Evolutionary conservation across 2,888 invertebrate species (phyloP).

Genomic region (Chrysina gloriosa): DNA sequence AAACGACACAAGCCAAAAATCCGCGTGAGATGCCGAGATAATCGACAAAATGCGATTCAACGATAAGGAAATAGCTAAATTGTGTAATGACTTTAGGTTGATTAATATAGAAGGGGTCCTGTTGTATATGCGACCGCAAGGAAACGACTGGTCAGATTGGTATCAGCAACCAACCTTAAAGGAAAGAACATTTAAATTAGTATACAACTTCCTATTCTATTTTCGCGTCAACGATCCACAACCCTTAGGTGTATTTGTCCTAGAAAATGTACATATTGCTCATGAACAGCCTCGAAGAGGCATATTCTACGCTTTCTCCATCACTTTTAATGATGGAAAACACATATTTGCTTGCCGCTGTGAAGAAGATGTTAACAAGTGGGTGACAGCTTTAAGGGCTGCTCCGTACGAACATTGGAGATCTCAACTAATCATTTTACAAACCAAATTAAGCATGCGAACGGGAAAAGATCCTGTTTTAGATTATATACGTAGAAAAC

Average conservation of each 20-base stretch:
- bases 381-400: constrained; percentile 75
- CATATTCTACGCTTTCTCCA: constrained; percentile 80
- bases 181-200: constrained; percentile 81
- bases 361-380: constrained; percentile 76
- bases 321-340: constrained; percentile 66
- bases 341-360: constrained; percentile 79
- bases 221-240: constrained; percentile 76
- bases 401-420: constrained; percentile 80
- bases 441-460: constrained; percentile 74
- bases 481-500: constrained; percentile 58
- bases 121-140: constrained; percentile 74
- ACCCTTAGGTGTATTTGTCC: constrained; percentile 78
- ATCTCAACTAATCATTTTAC: constrained; percentile 72
- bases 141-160: constrained; percentile 67
- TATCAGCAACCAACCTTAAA: constrained; percentile 69
- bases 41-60: constrained; percentile 76
- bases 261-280: constrained; percentile 79
- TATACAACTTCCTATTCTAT: constrained; percentile 81
- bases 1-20: not conserved
- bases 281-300: constrained; percentile 74
- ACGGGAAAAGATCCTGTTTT: constrained; percentile 72
- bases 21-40: not conserved
- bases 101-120: constrained; percentile 77
- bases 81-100: constrained; percentile 68
- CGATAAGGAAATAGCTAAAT: constrained; percentile 74